Percentiles rank a stretch among this genome's conserved stretches.
These are phyloP conservation scores for Lamprologus sp. DNA, from an alignment of 2,113 vertebrate species.

Conservation along the genomic window DNA sequence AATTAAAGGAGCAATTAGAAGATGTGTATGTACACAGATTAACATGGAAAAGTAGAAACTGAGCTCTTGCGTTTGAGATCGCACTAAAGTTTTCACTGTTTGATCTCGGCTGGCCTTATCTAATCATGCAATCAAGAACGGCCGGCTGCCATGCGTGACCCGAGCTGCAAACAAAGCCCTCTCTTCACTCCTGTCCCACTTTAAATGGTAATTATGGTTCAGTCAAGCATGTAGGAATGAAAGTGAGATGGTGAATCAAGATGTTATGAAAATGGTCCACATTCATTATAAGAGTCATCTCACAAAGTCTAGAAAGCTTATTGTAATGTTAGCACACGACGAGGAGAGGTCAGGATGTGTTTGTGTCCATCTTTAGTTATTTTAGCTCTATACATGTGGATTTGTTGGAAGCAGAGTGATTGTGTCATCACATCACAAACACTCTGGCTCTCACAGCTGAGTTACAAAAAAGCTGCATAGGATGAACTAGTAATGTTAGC, in stretches of 20 bases:
- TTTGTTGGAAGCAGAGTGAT: neutral
- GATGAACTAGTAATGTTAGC: neutral
- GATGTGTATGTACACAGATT: neutral
- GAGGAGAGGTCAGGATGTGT: neutral
- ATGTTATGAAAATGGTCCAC: constrained; percentile 32
- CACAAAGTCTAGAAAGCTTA: neutral
- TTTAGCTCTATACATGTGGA: neutral
- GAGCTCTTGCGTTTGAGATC: neutral
- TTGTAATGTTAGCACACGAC: neutral
- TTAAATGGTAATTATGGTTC: constrained; percentile 59
- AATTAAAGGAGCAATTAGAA: neutral
- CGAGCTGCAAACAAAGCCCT: constrained; percentile 34
- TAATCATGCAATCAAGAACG: constrained; percentile 44
- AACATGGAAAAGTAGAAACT: neutral
- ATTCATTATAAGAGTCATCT: constrained; percentile 13
- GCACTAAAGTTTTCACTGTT: neutral
- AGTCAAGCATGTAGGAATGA: constrained; percentile 46
- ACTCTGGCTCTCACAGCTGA: neutral
- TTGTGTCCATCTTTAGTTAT: neutral
- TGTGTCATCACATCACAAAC: neutral
- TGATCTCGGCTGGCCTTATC: neutral
- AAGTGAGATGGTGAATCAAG: constrained; percentile 27
- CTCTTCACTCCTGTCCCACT: constrained; percentile 39
- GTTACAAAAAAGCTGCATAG: neutral
- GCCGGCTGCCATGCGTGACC: constrained; percentile 10